Evolutionary conservation across 2,888 invertebrate species (phyloP), one percentile per base, ranked within the genome.

Genomic region (Tiliacea citrago): DNA sequence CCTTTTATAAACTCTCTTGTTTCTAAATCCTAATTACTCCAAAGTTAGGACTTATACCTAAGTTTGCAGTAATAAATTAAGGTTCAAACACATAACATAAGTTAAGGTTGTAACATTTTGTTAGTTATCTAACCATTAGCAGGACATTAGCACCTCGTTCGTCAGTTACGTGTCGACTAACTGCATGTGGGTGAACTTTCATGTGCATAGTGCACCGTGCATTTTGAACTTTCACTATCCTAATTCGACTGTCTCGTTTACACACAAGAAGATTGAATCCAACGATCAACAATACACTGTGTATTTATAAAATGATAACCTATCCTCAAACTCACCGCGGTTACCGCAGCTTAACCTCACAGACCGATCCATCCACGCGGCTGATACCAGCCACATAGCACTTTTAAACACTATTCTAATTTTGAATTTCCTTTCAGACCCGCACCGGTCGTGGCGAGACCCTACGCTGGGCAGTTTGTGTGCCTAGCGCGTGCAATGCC

Each of bases 401-500:
- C 13, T 21, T 42, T 12, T 29, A 62, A 47, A 39, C 18, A 5
- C 3, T 0, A 8, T 53, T 60, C 24, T 55, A 68, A 75, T 58
- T 35, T 42, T 21, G 16, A 69, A 67, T 68, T 55, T 49, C 53
- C 0, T 87, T 90, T 2, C 89, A 96, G 96, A 88, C 91, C 0
- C 93, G 96, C 6, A 94, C 94, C 0, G 96, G 96, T 0, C 93
- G 96, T 0, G 96, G 96, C 0, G 96, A 96, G 76, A 93, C 94
- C 0, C 90, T 97, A 0, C 97, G 97, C 77, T 97, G 97, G 97
- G 97, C 97, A 2, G 96, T 97, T 0, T 97, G 97, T 88, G 94
- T 97, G 10, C 97, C 97, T 21, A 97, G 97, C 58, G 94, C 97
- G 0, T 98, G 97, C 87, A 93, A 94, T 58, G 93, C 96, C 0